These are phyloP conservation scores for Notodonta dromedarius DNA, from an alignment of 2,888 invertebrate species.

Conservation along the genomic window DNA sequence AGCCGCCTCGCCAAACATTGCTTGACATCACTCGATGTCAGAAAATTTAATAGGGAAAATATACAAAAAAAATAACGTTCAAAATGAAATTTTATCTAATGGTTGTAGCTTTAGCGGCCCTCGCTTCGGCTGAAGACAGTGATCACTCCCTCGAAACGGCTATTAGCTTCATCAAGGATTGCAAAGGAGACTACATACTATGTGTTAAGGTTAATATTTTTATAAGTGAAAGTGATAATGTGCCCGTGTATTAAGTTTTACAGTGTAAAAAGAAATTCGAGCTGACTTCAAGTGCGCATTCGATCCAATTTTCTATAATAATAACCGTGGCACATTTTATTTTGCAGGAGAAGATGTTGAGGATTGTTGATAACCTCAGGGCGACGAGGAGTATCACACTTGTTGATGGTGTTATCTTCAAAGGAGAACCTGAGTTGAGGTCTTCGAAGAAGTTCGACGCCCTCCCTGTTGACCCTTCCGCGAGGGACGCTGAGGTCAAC, in stretches of 20 bases:
- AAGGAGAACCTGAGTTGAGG: conserved; percentile 76
- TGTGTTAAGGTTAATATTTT: conserved; percentile 88
- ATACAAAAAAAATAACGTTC: conserved; percentile 44
- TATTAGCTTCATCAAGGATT: conserved; percentile 88
- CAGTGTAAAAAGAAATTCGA: conserved; percentile 31
- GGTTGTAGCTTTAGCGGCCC: conserved; percentile 66
- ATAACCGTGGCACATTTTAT: conserved; percentile 35
- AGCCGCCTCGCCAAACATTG: conserved; percentile 69
- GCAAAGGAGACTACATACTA: conserved; percentile 87
- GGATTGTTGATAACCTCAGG: conserved; percentile 86
- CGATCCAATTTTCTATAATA: conserved; percentile 16
- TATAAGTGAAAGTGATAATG: conserved; percentile 72
- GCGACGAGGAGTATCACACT: conserved; percentile 79
- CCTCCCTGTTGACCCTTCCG: conserved; percentile 89
- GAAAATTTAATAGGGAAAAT: conserved; percentile 51
- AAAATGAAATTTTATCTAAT: conserved; percentile 68
- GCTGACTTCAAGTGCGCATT: conserved; percentile 33
- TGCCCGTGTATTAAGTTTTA: conserved; percentile 40
- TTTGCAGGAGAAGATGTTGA: conserved; percentile 87
- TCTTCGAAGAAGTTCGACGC: conserved; percentile 86
- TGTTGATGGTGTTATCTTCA: conserved; percentile 85
- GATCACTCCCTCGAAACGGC: conserved; percentile 86
- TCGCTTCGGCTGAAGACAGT: conserved; percentile 71
- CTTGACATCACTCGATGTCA: conserved; percentile 76
- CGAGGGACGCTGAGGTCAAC: conserved; percentile 89